phyloP scores from a whole-genome alignment of 92 coral and sea anemone species.

The Zoanthus sansibaricus region DNA sequence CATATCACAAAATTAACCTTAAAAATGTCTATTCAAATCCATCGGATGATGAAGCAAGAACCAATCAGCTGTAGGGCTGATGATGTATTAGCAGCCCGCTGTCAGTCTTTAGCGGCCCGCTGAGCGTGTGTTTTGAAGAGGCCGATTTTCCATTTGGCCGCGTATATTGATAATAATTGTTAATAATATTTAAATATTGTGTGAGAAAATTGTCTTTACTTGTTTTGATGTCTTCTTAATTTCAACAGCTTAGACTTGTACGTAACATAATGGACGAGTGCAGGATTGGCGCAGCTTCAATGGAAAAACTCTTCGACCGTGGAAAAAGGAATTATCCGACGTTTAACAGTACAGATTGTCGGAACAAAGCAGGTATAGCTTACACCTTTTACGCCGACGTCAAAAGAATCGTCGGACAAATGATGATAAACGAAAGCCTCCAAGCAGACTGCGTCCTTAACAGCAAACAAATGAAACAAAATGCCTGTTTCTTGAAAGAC shows the following conservation, averaged over 20 bases:
- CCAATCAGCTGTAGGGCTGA: no score
- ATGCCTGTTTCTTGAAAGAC: slow-evolving; percentile 34
- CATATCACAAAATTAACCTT: no score
- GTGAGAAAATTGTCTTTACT: no score
- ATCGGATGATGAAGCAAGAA: no score
- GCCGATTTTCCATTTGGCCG: no score
- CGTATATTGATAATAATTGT: no score
- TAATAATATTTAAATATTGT: no score
- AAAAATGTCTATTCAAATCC: no score
- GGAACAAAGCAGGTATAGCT: not conserved
- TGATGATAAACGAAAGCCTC: not conserved
- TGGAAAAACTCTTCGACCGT: not conserved
- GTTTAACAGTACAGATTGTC: slow-evolving; percentile 8
- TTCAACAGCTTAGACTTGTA: not conserved
- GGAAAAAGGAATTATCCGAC: not conserved
- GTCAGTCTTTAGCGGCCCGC: no score
- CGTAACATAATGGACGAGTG: not conserved
- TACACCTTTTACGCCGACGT: slow-evolving; percentile 25
- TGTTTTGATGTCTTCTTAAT: not conserved
- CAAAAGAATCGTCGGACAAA: not conserved
- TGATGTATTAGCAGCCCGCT: no score
- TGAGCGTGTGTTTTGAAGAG: no score
- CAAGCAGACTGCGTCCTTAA: slow-evolving; percentile 27
- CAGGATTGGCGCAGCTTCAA: not conserved
- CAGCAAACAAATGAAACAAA: not conserved